Evolutionary conservation across 2,113 vertebrate genomes (phyloP).

Genomic region (Pyxicephalus adspersus): DNA sequence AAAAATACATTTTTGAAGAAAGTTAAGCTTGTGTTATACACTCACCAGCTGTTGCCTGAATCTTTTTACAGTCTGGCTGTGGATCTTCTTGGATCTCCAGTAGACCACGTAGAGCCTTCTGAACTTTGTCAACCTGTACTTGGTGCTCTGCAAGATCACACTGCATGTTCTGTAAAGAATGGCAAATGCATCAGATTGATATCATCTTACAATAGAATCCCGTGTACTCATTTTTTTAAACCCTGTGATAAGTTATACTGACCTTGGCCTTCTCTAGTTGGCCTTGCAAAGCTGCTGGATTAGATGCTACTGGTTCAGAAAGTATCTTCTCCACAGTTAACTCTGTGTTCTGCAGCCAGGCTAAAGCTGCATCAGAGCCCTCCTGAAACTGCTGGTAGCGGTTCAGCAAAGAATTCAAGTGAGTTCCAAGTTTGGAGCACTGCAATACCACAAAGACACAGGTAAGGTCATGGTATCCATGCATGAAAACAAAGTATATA

Average conservation of each 20-base stretch:
- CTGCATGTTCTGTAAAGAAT: conserved; percentile 80
- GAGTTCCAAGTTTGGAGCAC: conserved; percentile 85
- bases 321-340: conserved; percentile 74
- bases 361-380: conserved; percentile 77
- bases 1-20: background rate
- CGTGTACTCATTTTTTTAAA: no score
- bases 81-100: conserved; percentile 83
- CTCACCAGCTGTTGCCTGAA: conserved; percentile 84
- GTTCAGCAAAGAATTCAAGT: conserved; percentile 81
- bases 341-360: conserved; percentile 85
- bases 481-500: background rate
- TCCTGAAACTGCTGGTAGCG: conserved; percentile 92
- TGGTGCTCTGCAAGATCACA: conserved; percentile 89
- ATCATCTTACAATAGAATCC: background rate
- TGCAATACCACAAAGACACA: conserved; percentile 59
- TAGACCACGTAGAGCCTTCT: conserved; percentile 81
- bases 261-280: conserved; percentile 87
- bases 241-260: conserved; percentile 31
- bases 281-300: conserved; percentile 80
- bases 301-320: conserved; percentile 75
- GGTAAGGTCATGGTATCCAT: background rate
- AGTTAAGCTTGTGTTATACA: background rate
- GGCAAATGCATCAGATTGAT: background rate
- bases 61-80: conserved; percentile 72
- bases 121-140: conserved; percentile 91